A percentile compares a stretch with the other conserved stretches of the same genome.
phyloP scores from a whole-genome alignment of 2,113 vertebrate species.

The Corythornis vintsioides region DNA sequence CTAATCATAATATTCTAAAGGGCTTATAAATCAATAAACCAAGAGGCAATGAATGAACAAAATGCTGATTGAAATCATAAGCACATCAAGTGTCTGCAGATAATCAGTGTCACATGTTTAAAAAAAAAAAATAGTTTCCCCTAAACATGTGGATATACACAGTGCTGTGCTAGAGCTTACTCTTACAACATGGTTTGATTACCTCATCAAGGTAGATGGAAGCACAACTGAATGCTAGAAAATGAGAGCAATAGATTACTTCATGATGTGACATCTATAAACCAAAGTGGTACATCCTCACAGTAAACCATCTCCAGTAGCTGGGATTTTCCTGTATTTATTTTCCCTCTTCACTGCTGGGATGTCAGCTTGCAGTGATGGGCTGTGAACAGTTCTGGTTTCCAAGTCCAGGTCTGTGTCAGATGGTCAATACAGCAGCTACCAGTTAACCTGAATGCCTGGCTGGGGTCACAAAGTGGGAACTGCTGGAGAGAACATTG shows the following conservation, averaged over 20 bases:
- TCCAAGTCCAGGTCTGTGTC: background rate
- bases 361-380: background rate
- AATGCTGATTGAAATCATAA: slow-evolving; percentile 67
- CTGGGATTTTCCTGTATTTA: background rate
- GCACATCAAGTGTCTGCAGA: slow-evolving; percentile 57
- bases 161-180: background rate
- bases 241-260: background rate
- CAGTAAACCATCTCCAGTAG: background rate
- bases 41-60: slow-evolving; percentile 57
- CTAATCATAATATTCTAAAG: slow-evolving; percentile 59
- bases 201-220: background rate
- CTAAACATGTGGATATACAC: background rate
- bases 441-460: background rate
- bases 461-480: background rate
- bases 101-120: slow-evolving; percentile 46
- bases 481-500: background rate
- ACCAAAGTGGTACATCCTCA: background rate
- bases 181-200: background rate
- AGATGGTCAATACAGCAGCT: background rate
- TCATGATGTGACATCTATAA: background rate
- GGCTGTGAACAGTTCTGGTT: background rate
- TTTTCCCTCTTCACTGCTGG: background rate
- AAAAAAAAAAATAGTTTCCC: background rate
- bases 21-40: slow-evolving; percentile 72
- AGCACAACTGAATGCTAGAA: background rate